phyloP scores from a whole-genome alignment of 2,113 vertebrate species.

The Peromyscus leucopus region DNA sequence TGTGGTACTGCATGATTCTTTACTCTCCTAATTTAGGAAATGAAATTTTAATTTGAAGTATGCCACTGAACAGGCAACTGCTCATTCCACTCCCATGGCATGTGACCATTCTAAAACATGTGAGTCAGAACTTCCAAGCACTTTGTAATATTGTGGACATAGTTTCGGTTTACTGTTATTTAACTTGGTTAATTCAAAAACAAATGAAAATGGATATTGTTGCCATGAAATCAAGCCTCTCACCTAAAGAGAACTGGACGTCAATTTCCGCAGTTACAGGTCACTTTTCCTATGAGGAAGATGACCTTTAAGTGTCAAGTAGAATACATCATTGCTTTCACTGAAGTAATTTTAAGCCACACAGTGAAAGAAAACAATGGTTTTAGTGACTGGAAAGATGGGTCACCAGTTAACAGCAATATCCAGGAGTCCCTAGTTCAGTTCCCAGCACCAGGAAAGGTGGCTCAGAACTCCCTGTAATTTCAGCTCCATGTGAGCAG shows the following conservation, averaged over 20 bases:
- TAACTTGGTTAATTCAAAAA: constrained; percentile 41
- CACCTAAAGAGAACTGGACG: neutral
- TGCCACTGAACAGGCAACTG: neutral
- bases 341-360: neutral
- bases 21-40: constrained; percentile 31
- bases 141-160: neutral
- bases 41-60: constrained; percentile 53
- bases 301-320: neutral
- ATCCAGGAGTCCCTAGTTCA: neutral
- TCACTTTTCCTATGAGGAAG: neutral
- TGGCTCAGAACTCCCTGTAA: neutral
- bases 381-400: too few species aligned
- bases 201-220: neutral
- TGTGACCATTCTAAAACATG: neutral
- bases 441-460: neutral
- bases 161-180: neutral
- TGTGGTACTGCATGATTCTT: neutral
- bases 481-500: neutral
- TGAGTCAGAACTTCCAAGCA: constrained; percentile 28
- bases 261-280: neutral
- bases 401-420: neutral
- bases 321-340: neutral
- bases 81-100: neutral
- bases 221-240: neutral
- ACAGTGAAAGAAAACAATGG: neutral